Evolutionary conservation across 2,113 vertebrate species (phyloP).

Genomic region (Paradisaea rubra): DNA sequence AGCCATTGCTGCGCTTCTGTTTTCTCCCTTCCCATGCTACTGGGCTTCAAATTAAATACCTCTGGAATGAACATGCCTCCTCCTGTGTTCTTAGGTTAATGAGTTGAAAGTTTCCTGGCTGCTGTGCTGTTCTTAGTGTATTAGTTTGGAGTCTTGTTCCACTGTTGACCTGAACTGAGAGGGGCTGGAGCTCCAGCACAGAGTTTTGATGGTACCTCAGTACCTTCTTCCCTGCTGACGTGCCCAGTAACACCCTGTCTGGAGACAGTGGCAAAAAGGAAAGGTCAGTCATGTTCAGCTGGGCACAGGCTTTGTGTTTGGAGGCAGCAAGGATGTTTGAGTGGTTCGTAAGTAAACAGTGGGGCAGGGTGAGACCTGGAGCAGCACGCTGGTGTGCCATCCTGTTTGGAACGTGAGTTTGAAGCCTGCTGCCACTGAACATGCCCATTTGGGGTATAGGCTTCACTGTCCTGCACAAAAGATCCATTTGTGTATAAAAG

Average conservation of each 20-base stretch:
- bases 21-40: neutral
- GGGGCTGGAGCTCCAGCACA: neutral
- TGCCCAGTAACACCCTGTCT: neutral
- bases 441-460: neutral
- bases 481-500: neutral
- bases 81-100: neutral
- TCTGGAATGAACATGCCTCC: neutral
- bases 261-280: neutral
- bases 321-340: neutral
- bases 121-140: neutral
- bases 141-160: neutral
- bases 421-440: neutral
- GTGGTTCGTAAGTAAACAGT: neutral
- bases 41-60: neutral
- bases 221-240: neutral
- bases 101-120: neutral
- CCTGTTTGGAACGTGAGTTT: neutral
- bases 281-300: neutral
- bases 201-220: neutral
- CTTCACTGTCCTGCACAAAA: neutral
- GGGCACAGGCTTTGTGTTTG: neutral
- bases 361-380: neutral
- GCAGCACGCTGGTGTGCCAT: neutral
- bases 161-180: neutral
- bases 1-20: neutral